Evolutionary conservation across 2,113 vertebrate genomes (phyloP), one percentile per base, ranked within the genome.

Genomic region (Seriola aureovittata): DNA sequence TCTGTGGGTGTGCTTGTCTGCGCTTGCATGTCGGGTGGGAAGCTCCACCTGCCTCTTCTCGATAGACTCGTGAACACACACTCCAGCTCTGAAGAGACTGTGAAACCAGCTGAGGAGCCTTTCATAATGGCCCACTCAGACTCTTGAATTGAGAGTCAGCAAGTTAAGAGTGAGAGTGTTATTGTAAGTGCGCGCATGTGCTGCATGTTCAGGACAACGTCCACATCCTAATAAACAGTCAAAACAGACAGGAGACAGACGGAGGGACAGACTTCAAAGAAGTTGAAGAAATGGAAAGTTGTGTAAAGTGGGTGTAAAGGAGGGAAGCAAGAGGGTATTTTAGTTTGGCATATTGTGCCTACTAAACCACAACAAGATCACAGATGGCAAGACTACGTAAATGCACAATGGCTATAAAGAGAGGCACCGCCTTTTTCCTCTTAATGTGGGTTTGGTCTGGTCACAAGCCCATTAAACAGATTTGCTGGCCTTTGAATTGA

Each of bases 21-120:
- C 19, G 8, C 9, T 83, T 75, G 68, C 65, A 64, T 74, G 67
- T 25, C 64, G 69, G 40, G 29, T 75, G 0, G 36, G 52, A 23
- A 34, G 46, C 74, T 74, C 81, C 93, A 93, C 85, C 85, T 91
- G 93, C 80, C 81, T 68, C 71, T 38, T 77, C 69, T 81, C 36
- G 1, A 63, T 50, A 21, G 59, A 71, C 59, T 85, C 34, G 2
- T 46, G 63, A 74, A 79, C 81, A 67, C 40, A 68, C 58, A 69
- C 85, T 82, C 58, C 3, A 60, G 42, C 60, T 72, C 83, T 86
- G 71, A 78, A 81, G 72, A 82, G 85, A 52, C 78, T 36, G 36
- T 71, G 67, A 69, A 66, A 76, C 67, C 19, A 40, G 38, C 66
- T 4, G 52, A 83, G 67, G 78, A 71, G 46, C 71, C 85, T 60